Evolutionary conservation across 2,797 vertebrate genomes (phyloP).

Genomic region (Peromyscus melanophrys): DNA sequence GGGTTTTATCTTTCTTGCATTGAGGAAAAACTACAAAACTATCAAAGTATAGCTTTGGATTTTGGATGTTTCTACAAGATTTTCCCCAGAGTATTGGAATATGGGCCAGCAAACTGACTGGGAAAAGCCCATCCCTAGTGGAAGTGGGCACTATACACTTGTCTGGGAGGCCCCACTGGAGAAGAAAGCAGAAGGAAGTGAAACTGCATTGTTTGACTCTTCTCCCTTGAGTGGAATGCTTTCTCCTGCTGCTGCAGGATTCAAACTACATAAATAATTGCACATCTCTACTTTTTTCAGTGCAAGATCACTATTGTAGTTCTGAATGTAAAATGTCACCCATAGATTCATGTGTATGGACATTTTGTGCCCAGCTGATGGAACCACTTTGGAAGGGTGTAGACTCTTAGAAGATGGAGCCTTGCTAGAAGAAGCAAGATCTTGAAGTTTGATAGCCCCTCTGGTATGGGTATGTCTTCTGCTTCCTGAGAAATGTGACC

Average conservation of each 20-base stretch:
- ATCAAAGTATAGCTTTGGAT: background rate
- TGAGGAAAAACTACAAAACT: background rate
- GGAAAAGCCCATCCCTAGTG: background rate
- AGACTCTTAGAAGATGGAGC: background rate
- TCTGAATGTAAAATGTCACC: background rate
- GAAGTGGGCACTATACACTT: too few relatives aligned
- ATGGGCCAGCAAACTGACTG: background rate
- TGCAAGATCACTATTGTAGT: background rate
- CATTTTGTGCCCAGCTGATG: background rate
- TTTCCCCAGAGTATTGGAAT: background rate
- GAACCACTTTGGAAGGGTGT: background rate
- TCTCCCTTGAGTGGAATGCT: too few relatives aligned
- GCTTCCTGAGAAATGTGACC: background rate
- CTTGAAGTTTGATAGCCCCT: background rate
- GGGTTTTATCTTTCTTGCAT: background rate
- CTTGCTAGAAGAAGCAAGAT: background rate
- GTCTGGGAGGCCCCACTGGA: background rate
- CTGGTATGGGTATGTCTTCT: background rate
- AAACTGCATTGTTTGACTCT: background rate
- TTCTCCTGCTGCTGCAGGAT: background rate
- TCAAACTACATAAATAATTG: slow-evolving; percentile 58
- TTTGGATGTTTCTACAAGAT: background rate
- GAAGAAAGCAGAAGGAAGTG: background rate
- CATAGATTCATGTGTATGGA: background rate
- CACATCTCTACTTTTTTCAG: slow-evolving; percentile 14